Base-by-base conservation (phyloP, 2,888 invertebrate genomes). In the Drosophila hawaiiensis region DNA sequence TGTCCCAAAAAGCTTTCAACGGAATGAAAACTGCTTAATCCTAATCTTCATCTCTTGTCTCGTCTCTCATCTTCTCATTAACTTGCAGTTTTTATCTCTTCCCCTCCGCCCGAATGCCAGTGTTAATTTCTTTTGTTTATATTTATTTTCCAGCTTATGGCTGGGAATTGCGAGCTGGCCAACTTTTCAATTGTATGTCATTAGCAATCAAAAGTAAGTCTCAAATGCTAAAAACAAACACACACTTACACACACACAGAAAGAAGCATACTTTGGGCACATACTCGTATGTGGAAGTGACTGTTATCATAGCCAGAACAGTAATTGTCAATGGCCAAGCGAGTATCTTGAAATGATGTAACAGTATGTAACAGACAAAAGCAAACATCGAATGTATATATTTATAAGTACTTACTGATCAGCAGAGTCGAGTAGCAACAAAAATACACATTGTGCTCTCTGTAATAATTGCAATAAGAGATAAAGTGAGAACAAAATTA, bases 221-320 rank as follows among this genome's bases (percentile, higher is more conserved):
- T 58, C 49, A 80, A 82, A 73, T 53, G 73, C 65, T 73, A 53
- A 73, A 68, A 68, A 69, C 78, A 87, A 73, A 77, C 50, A 68
- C n/a, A 56, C 55, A 64, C 49, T 55, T 25, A 50, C 53, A 31
- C 39, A 49, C 43, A 33, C 28, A 63, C 52, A 73, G 28, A 52
- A 2, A 47, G 29, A 54, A 47, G 68, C 66, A 52, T 56, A 63
- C 63, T 55, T 59, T 49, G 55, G n/a, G 68, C 56, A 55, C 71
- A 80, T 73, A n/a, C n/a, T n/a, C n/a, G n/a, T n/a, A 74, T 82
- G 78, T 72, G 73, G 35, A 77, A 78, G 72, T 78, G 37, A 52
- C 52, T 65, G 43, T 52, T 33, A 41, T 25, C 16, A 47, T 9
- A 47, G 25, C 25, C 25, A 25, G 16, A 47, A 9, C 25, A 16